Conservation (phyloP, 2,113 vertebrate species). For the Chionodraco myersi region DNA sequence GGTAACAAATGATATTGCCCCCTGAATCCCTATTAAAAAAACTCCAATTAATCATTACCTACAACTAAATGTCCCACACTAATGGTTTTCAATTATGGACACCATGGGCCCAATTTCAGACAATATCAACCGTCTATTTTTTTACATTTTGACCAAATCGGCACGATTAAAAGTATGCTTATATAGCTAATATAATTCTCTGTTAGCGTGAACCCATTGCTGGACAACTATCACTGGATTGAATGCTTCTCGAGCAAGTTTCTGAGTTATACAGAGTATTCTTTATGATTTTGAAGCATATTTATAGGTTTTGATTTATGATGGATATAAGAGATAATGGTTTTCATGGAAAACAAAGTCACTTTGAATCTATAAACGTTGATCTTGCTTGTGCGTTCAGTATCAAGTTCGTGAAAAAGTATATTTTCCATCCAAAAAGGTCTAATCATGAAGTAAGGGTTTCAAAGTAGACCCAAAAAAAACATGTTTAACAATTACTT, state of each 20-base stretch:
- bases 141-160: background rate
- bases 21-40: background rate
- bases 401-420: no score
- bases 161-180: background rate
- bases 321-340: no score
- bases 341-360: no score
- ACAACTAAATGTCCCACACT: background rate
- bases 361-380: no score
- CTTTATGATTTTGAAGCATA: background rate
- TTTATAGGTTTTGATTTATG: no score
- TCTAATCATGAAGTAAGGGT: background rate
- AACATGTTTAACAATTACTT: background rate
- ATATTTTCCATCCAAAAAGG: background rate
- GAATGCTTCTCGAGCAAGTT: background rate
- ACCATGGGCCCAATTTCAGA: background rate
- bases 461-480: background rate
- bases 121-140: background rate
- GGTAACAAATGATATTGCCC: background rate
- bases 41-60: background rate
- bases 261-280: background rate
- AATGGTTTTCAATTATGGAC: background rate
- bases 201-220: background rate
- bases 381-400: no score
- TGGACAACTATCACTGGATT: background rate
- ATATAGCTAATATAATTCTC: background rate